Base-by-base conservation (phyloP, 2,113 vertebrate genomes). In the Callorhinus ursinus region DNA sequence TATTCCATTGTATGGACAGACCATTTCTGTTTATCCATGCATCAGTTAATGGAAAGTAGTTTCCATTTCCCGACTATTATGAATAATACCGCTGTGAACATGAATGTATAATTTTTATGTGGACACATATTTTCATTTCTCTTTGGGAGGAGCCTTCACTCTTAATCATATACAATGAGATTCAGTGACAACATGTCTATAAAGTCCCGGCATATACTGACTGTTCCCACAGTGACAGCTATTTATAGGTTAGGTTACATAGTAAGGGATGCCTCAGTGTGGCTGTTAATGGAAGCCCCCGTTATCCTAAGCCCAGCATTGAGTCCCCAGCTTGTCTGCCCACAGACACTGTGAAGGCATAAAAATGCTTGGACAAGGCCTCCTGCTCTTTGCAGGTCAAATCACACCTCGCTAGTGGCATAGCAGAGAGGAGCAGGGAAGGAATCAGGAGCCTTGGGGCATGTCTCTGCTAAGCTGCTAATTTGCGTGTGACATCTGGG, bases 211-310 rank as follows among this genome's bases (percentile, higher is more conserved):
- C 33, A 15, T 74, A 24, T 28, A 21, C 46, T 4, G 4, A 55
- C 22, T 55, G 15, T 77, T 76, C 51, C 1, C 19, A 33, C 36
- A n/a, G 11, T 11, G 14, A 69, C n/a, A 26, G 13, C 31, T 55
- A 0, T 16, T 5, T 31, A 5, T 4, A 4, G n/a, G 7, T 76
- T 49, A 55, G 53, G n/a, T 49, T 36, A 6, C 36, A 16, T 16
- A 33, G 4, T 46, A 9, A 36, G 2, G 11, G 80, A 67, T 19
- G 21, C 69, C 42, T 14, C 55, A 21, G 4, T 18, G 33, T n/a
- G 42, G 67, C 87, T 79, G 11, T 15, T 59, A 65, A 7, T 15
- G 7, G 74, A 88, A 83, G 26, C 42, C 11, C 10, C 33, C 19
- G 0, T 39, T 7, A 16, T 18, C n/a, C 67, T 39, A 31, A 81